Evolutionary conservation across 1,140 invertebrate genomes (phyloP), one percentile per base, ranked within the genome.

Genomic region (Cherax quadricarinatus): DNA sequence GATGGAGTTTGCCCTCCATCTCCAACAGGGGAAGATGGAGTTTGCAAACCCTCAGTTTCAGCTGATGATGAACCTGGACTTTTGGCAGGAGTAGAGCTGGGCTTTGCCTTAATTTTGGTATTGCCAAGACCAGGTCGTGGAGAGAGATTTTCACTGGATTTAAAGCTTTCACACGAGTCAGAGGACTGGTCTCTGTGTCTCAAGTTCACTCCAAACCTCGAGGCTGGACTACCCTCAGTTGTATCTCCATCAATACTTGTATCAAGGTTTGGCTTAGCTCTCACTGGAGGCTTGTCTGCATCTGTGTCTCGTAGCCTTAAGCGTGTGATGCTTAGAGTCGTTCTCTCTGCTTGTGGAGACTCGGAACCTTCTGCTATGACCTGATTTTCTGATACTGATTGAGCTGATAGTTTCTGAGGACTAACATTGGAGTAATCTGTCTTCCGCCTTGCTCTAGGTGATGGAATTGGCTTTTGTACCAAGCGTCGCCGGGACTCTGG

Each of bases 141-240:
- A 10, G 93, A 94, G 91, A 94, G 60, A 73, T 93, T 90, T 86
- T 95, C 95, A 80, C 94, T 94, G 41, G 95, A 95, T 83, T 95
- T 95, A 51, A 95, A 94, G 93, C 95, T 96, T 90, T 95, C 96
- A 93, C 96, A 96, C n/a, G 96, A 96, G 93, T 96, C 96, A 0
- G 96, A 96, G 7, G 96, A 96, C 6, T 96, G 96, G 93, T 97
- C 97, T 16, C 97, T 95, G 79, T 97, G 96, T 62, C 97, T 95
- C 78, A 97, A 95, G 94, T 96, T 97, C 0, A 97, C 97, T 4
- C 97, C 97, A 93, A 97, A 97, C 70, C 96, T 95, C 24, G 96
- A 96, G 94, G 96, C 97, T 2, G 97, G 96, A 94, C 97, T 96
- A 94, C 96, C 96, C 3, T 97, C 96, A 3, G 96, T 97, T 1